Base-by-base conservation (phyloP, 2,113 vertebrate genomes). In the Tapirus terrestris region DNA sequence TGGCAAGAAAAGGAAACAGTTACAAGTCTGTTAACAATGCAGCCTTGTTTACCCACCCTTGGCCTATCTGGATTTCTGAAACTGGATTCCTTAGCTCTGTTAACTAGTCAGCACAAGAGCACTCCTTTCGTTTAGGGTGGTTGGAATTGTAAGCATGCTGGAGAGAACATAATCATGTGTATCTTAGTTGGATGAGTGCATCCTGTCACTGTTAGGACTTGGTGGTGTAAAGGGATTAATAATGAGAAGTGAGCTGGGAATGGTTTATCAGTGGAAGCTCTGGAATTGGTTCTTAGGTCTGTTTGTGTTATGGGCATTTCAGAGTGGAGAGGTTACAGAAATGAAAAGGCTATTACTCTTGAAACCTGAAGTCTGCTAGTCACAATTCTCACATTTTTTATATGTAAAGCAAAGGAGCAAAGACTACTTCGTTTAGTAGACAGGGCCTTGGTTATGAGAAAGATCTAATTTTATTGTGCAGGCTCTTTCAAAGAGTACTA, bases 131-230 rank as follows among this genome's bases (percentile, higher is more conserved):
- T 39, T 73, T 77, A 36, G 87, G n/a, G 58, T 75, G 51, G 45
- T 90, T 96, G 94, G 63, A 92, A 94, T 97, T 94, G 75, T 88
- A 96, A 96, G 93, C 95, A 96, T 76, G 39, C 87, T 75, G 43
- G n/a, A 84, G 82, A 80, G 68, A 91, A 73, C 65, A 63, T 14
- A 83, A 5, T 77, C 56, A 6, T 43, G 81, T 88, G 21, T 72
- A 12, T 94, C 43, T 80, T 45, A 90, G 33, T 84, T 84, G 77
- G 16, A 27, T 72, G 56, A 76, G n/a, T 79, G 56, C 6, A 5
- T 82, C 39, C 85, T 90, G 94, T 75, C 65, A 29, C 43, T 83
- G 86, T 80, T 63, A 56, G 80, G 85, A 29, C 45, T 60, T 93
- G 61, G 53, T 45, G 3, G 12, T 85, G 0, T 86, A 89, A 89